Evolutionary conservation across 1,140 invertebrate species (phyloP).

Genomic region (Lucilia sericata): DNA sequence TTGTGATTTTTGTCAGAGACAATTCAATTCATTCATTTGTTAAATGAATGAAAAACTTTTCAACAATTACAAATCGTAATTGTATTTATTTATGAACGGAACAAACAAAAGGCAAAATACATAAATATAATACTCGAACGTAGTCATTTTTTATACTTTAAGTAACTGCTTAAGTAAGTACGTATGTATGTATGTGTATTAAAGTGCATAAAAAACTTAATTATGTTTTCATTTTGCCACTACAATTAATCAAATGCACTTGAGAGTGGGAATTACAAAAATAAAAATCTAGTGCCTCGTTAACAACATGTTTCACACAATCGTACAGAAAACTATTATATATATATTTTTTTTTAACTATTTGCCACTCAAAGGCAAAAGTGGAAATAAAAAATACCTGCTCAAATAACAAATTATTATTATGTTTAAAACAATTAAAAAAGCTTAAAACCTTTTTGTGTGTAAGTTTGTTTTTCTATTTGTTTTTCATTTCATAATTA

Average conservation of each 20-base stretch:
- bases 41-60: no score
- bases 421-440: conserved; percentile 21
- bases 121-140: no score
- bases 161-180: no score
- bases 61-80: no score
- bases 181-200: no score
- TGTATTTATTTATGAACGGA: no score
- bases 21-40: no score
- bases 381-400: background rate
- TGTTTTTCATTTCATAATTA: background rate
- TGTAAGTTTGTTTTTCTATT: background rate
- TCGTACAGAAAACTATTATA: conserved; percentile 1
- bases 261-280: background rate
- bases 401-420: background rate
- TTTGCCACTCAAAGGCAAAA: background rate
- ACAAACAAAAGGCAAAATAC: no score
- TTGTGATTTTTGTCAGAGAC: no score
- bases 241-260: background rate
- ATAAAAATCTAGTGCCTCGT: background rate
- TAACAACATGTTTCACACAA: conserved; percentile 29
- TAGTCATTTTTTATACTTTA: no score
- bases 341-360: background rate
- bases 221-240: conserved; percentile 6
- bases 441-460: conserved; percentile 18
- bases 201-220: background rate